These are phyloP conservation scores for Dasypolia templi DNA, from an alignment of 2,888 invertebrate genomes.

Conservation along the genomic window DNA sequence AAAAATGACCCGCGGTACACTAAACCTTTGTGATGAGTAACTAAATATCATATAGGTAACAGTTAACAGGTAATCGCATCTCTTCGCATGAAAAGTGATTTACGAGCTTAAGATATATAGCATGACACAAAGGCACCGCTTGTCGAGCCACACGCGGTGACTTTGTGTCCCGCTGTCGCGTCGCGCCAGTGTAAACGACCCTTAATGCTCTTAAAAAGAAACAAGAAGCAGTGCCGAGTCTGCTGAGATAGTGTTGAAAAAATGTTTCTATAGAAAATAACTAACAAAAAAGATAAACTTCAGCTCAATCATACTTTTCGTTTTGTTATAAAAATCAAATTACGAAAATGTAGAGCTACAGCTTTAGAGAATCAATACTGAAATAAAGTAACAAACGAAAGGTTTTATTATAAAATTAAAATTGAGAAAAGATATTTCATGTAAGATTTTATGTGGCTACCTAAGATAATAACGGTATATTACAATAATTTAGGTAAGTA, in stretches of 20 bases:
- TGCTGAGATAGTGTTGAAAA: background rate
- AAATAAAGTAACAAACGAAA: conserved; percentile 27
- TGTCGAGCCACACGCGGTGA: too few species aligned
- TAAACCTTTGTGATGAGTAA: background rate
- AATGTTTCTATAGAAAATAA: background rate
- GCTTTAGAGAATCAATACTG: conserved; percentile 21
- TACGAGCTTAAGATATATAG: too few species aligned
- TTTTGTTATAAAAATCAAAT: conserved; percentile 39
- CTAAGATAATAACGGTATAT: conserved; percentile 2
- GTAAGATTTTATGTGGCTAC: conserved; percentile 4
- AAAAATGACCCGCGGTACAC: background rate
- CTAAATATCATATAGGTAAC: background rate
- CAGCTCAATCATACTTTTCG: conserved; percentile 14
- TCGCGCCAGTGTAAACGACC: too few species aligned
- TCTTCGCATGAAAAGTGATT: background rate
- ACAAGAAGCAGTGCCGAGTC: background rate
- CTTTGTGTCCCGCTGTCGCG: too few species aligned
- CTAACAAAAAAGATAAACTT: conserved; percentile 10
- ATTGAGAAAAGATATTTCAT: conserved; percentile 19
- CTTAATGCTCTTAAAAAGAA: background rate
- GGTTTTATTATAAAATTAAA: conserved; percentile 29
- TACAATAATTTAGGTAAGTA: conserved; percentile 2
- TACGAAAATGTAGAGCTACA: conserved; percentile 18
- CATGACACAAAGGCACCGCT: too few species aligned
- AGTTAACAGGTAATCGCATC: background rate